Evolutionary conservation across 2,888 invertebrate genomes (phyloP).

Genomic region (Polydrusus tereticollis): DNA sequence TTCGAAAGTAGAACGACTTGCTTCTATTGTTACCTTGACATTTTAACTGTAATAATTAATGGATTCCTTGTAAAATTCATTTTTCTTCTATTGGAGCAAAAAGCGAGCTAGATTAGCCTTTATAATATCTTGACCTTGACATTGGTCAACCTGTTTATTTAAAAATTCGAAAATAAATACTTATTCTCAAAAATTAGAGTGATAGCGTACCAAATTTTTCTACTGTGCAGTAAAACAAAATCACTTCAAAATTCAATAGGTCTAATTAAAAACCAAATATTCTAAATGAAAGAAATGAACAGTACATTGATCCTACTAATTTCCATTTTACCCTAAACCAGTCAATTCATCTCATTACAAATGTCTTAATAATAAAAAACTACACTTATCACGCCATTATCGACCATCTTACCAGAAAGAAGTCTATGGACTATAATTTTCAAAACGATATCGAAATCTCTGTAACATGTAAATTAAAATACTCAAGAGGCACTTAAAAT

Average conservation of each 20-base stretch:
- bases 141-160: no score
- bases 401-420: background rate
- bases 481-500: conserved; percentile 34
- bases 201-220: no score
- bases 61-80: background rate
- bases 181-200: no score
- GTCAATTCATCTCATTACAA: background rate
- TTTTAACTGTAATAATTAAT: conserved; percentile 5
- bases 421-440: background rate
- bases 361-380: background rate
- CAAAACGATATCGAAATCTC: conserved; percentile 21
- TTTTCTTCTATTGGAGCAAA: no score
- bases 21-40: conserved; percentile 1
- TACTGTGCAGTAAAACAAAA: background rate
- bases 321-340: background rate
- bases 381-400: background rate
- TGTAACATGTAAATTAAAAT: conserved; percentile 40
- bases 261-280: background rate
- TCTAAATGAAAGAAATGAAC: background rate
- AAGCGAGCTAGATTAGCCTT: no score
- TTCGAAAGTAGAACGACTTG: conserved; percentile 15
- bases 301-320: background rate
- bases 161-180: no score
- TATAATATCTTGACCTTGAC: no score
- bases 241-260: background rate